These are phyloP conservation scores for Threskiornis aethiopicus DNA, from an alignment of 2,797 vertebrate species.

Conservation along the genomic window DNA sequence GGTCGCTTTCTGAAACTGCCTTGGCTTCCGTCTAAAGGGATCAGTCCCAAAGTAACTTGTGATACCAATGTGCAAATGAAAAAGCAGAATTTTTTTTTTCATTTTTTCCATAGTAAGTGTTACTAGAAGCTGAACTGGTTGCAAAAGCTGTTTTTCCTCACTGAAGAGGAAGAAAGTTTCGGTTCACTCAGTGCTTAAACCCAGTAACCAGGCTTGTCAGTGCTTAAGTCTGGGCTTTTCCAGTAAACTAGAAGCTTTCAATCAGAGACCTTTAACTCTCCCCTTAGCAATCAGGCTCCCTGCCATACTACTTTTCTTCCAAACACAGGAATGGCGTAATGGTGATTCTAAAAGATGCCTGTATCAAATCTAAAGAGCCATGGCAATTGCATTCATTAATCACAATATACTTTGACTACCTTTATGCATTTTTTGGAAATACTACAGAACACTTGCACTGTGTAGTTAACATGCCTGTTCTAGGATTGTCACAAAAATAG, in stretches of 20 bases:
- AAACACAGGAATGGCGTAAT: background rate
- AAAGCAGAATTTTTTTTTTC: rapidly evolving
- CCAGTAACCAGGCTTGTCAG: background rate
- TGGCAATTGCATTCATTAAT: background rate
- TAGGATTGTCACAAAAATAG: background rate
- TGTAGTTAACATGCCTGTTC: background rate
- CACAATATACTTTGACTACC: background rate
- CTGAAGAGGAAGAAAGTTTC: background rate
- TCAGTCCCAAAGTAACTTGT: background rate
- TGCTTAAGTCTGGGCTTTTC: background rate
- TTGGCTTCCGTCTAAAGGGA: background rate
- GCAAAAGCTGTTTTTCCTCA: background rate
- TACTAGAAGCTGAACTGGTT: background rate
- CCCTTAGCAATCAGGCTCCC: background rate
- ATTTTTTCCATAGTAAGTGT: background rate
- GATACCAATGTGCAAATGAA: background rate
- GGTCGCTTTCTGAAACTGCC: background rate
- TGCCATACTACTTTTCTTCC: background rate
- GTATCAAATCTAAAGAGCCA: background rate
- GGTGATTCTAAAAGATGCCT: background rate
- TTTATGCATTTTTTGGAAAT: background rate
- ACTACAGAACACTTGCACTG: background rate
- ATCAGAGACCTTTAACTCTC: background rate
- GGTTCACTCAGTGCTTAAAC: background rate
- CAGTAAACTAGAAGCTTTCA: background rate